Conservation (phyloP, 1,140 invertebrate genomes). For the Mylabris phalerata region DNA sequence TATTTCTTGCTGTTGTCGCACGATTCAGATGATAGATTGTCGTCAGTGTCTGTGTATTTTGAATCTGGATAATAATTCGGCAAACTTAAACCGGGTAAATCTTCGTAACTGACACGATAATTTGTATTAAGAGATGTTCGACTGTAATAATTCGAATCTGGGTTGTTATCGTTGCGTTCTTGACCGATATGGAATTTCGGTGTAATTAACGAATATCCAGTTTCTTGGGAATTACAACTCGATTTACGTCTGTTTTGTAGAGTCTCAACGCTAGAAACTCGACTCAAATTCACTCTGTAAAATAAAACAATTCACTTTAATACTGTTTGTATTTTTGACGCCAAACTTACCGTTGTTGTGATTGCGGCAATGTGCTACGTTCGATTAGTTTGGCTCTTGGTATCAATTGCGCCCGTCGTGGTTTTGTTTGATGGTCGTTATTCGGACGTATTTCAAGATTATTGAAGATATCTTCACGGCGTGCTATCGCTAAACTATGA, state of each 20-base stretch:
- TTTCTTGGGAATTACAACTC: neutral
- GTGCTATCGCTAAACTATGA: slow-evolving; percentile 65
- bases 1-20: slow-evolving; percentile 11
- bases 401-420: slow-evolving; percentile 63
- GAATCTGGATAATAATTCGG: slow-evolving; percentile 41
- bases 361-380: slow-evolving; percentile 17
- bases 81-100: slow-evolving; percentile 34
- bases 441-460: slow-evolving; percentile 50
- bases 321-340: too few relatives aligned
- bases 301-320: neutral
- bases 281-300: slow-evolving; percentile 13
- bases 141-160: slow-evolving; percentile 59
- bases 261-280: slow-evolving; percentile 6
- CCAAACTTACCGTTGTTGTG: slow-evolving; percentile 45
- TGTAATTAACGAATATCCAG: slow-evolving; percentile 3
- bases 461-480: slow-evolving; percentile 62
- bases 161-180: slow-evolving; percentile 41
- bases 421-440: slow-evolving; percentile 14
- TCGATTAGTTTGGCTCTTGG: slow-evolving; percentile 69
- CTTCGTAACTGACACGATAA: slow-evolving; percentile 25
- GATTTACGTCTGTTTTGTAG: neutral
- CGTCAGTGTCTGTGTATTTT: slow-evolving; percentile 43
- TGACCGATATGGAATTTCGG: slow-evolving; percentile 13
- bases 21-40: slow-evolving; percentile 22
- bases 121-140: slow-evolving; percentile 36